phyloP scores from a whole-genome alignment of 2,888 invertebrate species.

The Rhagium mordax region DNA sequence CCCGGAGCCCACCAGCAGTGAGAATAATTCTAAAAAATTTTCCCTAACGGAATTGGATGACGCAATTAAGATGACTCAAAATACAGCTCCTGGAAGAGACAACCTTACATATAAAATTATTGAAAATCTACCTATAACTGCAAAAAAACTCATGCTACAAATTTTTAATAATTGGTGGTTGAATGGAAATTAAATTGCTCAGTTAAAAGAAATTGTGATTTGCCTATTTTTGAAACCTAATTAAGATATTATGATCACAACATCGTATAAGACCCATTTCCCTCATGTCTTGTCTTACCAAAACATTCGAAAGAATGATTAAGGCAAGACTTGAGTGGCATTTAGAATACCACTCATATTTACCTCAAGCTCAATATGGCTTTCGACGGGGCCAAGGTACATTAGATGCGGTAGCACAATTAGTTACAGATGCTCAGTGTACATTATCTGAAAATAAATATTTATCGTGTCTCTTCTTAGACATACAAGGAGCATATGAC shows the following conservation, averaged over 20 bases:
- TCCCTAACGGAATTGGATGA: background rate
- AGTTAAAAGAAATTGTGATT: background rate
- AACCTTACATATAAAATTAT: no score
- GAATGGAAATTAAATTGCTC: background rate
- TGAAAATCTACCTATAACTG: no score
- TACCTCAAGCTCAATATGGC: background rate
- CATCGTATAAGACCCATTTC: background rate
- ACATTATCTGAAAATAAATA: background rate
- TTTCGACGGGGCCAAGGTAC: background rate
- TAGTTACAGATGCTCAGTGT: background rate
- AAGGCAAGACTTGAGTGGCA: background rate
- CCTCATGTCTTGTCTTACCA: background rate
- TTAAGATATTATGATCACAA: background rate
- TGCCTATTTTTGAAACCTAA: background rate
- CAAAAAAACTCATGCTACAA: no score
- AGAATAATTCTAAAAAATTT: background rate
- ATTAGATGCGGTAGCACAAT: background rate
- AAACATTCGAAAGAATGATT: no score
- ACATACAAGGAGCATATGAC: background rate
- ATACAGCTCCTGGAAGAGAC: no score
- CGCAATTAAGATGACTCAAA: background rate
- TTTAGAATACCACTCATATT: no score
- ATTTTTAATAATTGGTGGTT: no score
- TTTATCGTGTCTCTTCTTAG: background rate
- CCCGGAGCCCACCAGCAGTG: background rate